Conservation (phyloP, 2,888 invertebrate genomes). For the Eudemis profundana region DNA sequence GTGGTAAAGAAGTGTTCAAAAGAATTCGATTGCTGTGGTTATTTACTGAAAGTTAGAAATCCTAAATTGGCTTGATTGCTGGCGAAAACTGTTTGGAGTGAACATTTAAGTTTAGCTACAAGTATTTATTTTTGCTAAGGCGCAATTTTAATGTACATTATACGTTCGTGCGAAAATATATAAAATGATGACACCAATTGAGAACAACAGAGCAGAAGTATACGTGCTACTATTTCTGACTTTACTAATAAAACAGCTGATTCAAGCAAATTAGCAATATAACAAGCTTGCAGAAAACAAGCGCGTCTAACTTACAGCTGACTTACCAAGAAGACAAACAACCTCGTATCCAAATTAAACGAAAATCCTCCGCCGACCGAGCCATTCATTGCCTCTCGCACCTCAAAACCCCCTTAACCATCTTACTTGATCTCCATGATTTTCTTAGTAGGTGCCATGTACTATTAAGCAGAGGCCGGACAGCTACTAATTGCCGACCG, state of each 20-base stretch:
- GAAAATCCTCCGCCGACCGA: not conserved
- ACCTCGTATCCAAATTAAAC: not conserved
- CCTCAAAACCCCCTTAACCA: slow-evolving; percentile 28
- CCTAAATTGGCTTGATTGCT: slow-evolving; percentile 9
- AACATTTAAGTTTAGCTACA: not conserved
- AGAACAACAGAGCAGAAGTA: too few species aligned
- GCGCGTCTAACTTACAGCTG: too few species aligned
- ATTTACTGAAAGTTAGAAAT: slow-evolving; percentile 1
- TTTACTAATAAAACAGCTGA: too few species aligned
- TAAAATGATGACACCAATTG: too few species aligned
- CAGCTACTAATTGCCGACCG: slow-evolving; percentile 48
- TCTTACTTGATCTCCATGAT: slow-evolving; percentile 30
- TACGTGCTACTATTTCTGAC: too few species aligned
- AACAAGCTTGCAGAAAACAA: too few species aligned
- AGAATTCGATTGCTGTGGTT: not conserved
- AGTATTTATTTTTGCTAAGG: too few species aligned
- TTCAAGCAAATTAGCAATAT: too few species aligned
- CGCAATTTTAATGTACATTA: too few species aligned
- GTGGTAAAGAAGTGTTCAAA: slow-evolving; percentile 49
- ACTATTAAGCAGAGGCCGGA: slow-evolving; percentile 19
- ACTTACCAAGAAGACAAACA: too few species aligned
- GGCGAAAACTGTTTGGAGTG: not conserved
- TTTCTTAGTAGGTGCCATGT: slow-evolving; percentile 35
- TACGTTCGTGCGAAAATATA: too few species aligned
- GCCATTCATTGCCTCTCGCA: slow-evolving; percentile 3